Conservation (phyloP, 2,113 vertebrate genomes). For the Tursiops truncatus region DNA sequence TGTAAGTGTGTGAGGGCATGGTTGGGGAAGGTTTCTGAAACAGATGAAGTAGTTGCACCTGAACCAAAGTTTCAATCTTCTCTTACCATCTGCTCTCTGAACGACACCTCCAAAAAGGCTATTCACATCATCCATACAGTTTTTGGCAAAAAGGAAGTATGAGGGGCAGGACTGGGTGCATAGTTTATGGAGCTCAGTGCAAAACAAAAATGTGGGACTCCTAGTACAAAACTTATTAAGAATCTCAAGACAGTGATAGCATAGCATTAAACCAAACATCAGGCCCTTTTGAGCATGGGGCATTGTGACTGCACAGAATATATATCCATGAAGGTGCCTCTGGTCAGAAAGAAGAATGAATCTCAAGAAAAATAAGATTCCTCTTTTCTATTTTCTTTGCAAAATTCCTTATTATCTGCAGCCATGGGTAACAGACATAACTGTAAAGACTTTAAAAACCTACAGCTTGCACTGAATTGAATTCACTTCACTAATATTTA, state of each 20-base stretch:
- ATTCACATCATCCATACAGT: rapidly evolving
- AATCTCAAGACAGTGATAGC: not conserved
- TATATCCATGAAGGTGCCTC: rapidly evolving
- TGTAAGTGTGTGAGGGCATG: not conserved
- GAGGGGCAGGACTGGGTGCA: not conserved
- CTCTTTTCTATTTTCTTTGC: not conserved
- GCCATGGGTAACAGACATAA: not conserved
- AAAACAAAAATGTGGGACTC: not conserved
- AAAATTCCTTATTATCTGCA: not conserved
- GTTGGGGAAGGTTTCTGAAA: not conserved
- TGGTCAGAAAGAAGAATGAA: not conserved
- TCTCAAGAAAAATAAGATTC: not conserved
- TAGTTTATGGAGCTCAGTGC: not conserved
- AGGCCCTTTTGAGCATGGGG: not conserved
- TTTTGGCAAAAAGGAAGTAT: not conserved
- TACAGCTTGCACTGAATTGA: not conserved
- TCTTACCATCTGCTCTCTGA: not conserved
- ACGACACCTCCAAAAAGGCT: not conserved
- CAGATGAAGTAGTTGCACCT: not conserved
- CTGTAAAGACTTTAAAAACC: not conserved
- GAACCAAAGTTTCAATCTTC: not conserved
- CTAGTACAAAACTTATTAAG: not conserved
- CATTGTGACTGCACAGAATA: not conserved
- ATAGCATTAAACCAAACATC: too few species aligned
- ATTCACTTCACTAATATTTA: constrained; percentile 27